These are phyloP conservation scores for Eriosoma lanigerum DNA, from an alignment of 1,140 invertebrate genomes.

Conservation along the genomic window DNA sequence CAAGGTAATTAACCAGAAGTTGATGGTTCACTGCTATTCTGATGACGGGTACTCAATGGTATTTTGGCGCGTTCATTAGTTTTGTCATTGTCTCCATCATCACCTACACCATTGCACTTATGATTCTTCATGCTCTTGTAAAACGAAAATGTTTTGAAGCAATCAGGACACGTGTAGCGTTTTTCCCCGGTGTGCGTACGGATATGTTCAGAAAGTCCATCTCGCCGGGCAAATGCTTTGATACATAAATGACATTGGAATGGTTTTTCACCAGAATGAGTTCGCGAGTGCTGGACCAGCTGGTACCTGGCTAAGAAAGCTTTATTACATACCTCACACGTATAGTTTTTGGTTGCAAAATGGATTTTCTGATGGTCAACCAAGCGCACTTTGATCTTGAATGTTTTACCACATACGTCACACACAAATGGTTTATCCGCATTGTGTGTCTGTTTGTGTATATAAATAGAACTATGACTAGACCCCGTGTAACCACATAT, in stretches of 20 bases:
- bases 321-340: constrained; percentile 50
- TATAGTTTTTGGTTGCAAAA: constrained; percentile 29
- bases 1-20: too few relatives aligned
- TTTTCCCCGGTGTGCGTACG: constrained; percentile 45
- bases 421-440: constrained; percentile 83
- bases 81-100: neutral
- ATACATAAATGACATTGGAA: constrained; percentile 35
- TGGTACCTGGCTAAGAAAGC: constrained; percentile 35
- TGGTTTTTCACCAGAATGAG: constrained; percentile 29
- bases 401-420: constrained; percentile 83
- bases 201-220: constrained; percentile 37
- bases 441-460: constrained; percentile 91
- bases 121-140: constrained; percentile 50
- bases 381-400: constrained; percentile 90
- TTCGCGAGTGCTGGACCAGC: constrained; percentile 41
- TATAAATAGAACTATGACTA: constrained; percentile 89
- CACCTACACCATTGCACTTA: neutral
- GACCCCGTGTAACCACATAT: constrained; percentile 92
- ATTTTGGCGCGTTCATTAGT: too few relatives aligned
- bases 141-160: constrained; percentile 45
- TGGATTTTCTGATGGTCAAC: constrained; percentile 72
- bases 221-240: constrained; percentile 44
- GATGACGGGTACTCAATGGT: too few relatives aligned
- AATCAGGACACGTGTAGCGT: constrained; percentile 37
- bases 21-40: too few relatives aligned